phyloP scores from a whole-genome alignment of 2,113 vertebrate species.

The Vidua chalybeata region DNA sequence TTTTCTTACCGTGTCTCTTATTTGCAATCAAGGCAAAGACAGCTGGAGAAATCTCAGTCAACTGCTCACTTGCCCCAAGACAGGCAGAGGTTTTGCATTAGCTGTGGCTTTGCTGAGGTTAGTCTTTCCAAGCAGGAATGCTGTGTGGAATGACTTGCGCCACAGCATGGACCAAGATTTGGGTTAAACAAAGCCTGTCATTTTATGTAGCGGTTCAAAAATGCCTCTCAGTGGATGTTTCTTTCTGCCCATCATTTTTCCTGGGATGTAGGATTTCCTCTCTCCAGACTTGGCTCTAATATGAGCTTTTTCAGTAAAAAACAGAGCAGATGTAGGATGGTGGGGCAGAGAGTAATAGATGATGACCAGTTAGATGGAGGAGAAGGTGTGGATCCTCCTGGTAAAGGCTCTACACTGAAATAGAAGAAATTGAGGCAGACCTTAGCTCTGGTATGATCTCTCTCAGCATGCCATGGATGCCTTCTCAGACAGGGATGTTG shows the following conservation, averaged over 20 bases:
- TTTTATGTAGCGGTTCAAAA: not conserved
- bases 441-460: not conserved
- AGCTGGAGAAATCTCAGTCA: not conserved
- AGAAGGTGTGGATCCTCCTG: not conserved
- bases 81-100: not conserved
- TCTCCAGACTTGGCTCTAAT: not conserved
- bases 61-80: not conserved
- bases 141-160: not conserved
- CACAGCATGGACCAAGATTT: not conserved
- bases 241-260: not conserved
- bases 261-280: not conserved
- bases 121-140: not conserved
- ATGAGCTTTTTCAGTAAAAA: not conserved
- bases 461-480: not conserved
- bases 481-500: not conserved
- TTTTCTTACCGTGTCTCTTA: slow-evolving; percentile 11
- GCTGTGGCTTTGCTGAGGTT: not conserved
- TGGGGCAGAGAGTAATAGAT: not conserved
- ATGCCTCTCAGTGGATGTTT: not conserved
- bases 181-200: not conserved
- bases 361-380: not conserved
- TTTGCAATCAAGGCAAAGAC: slow-evolving; percentile 25
- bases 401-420: not conserved
- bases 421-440: not conserved
- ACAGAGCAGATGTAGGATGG: not conserved